Percentiles rank a stretch among this genome's conserved stretches.
phyloP scores from a whole-genome alignment of 1,140 invertebrate genomes.

The Brachionus plicatilis region DNA sequence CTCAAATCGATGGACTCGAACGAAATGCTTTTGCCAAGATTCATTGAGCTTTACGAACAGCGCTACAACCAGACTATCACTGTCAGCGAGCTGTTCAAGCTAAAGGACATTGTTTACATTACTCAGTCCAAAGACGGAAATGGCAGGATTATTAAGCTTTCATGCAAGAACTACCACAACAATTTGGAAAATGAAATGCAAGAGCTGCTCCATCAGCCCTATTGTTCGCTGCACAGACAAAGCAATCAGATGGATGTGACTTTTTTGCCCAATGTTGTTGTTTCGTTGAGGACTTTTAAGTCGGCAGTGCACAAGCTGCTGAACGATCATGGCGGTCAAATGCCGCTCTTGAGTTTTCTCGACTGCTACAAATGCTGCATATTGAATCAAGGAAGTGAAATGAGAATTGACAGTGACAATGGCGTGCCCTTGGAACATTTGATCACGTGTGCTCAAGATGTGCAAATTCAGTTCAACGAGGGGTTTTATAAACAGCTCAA shows the following conservation, averaged over 20 bases:
- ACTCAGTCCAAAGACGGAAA: neutral
- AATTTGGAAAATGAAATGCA: constrained; percentile 42
- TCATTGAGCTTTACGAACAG: constrained; percentile 75
- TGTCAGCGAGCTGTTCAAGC: neutral
- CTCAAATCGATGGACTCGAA: constrained; percentile 66
- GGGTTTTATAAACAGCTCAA: constrained; percentile 34
- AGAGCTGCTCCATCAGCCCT: constrained; percentile 50
- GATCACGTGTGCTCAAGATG: constrained; percentile 71
- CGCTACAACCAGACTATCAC: constrained; percentile 57
- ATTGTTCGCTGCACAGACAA: constrained; percentile 56
- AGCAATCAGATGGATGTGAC: constrained; percentile 47
- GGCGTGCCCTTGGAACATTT: constrained; percentile 79
- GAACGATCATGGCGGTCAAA: constrained; percentile 64
- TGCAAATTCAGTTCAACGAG: constrained; percentile 58
- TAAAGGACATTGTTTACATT: constrained; percentile 10
- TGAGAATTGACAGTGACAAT: constrained; percentile 55
- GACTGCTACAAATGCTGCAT: constrained; percentile 62
- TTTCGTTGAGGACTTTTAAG: constrained; percentile 64
- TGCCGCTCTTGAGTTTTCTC: constrained; percentile 66
- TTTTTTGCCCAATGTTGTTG: constrained; percentile 66
- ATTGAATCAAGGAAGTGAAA: constrained; percentile 62
- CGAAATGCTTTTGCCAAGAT: constrained; percentile 73
- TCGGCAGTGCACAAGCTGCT: constrained; percentile 65
- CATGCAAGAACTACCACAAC: constrained; percentile 2
- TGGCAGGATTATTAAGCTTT: neutral